These are phyloP conservation scores for Bhutanitis thaidina DNA, from an alignment of 2,888 invertebrate genomes.

Conservation along the genomic window DNA sequence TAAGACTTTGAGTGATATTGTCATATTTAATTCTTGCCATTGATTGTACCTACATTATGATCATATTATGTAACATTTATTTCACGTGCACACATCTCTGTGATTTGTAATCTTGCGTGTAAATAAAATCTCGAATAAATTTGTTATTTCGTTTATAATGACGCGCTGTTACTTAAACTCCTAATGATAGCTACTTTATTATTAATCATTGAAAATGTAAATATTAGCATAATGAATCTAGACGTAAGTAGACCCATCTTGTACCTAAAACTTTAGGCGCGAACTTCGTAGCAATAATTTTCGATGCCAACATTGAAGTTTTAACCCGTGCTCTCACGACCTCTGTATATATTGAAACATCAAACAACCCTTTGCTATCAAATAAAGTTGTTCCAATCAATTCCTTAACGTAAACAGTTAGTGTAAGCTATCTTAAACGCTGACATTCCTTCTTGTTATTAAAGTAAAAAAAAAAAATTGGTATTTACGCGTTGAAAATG, in stretches of 20 bases:
- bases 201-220: conserved; percentile 67
- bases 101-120: conserved; percentile 74
- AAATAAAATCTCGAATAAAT: conserved; percentile 71
- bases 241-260: conserved; percentile 71
- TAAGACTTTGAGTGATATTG: neutral
- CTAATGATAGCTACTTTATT: conserved; percentile 55
- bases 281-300: conserved; percentile 73
- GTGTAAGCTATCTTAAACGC: conserved; percentile 68
- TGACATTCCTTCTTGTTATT: conserved; percentile 64
- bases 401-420: conserved; percentile 53
- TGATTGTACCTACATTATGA: conserved; percentile 27
- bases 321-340: conserved; percentile 55
- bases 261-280: conserved; percentile 68
- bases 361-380: conserved; percentile 53
- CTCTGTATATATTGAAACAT: conserved; percentile 68
- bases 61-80: conserved; percentile 19
- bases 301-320: conserved; percentile 69
- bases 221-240: conserved; percentile 65
- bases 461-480: conserved; percentile 23
- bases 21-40: conserved; percentile 51
- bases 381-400: conserved; percentile 50
- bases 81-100: conserved; percentile 62
- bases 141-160: conserved; percentile 73
- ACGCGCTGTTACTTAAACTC: conserved; percentile 54
- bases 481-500: neutral